phyloP scores from a whole-genome alignment of 2,113 vertebrate genomes.

The Seriola quinqueradiata region DNA sequence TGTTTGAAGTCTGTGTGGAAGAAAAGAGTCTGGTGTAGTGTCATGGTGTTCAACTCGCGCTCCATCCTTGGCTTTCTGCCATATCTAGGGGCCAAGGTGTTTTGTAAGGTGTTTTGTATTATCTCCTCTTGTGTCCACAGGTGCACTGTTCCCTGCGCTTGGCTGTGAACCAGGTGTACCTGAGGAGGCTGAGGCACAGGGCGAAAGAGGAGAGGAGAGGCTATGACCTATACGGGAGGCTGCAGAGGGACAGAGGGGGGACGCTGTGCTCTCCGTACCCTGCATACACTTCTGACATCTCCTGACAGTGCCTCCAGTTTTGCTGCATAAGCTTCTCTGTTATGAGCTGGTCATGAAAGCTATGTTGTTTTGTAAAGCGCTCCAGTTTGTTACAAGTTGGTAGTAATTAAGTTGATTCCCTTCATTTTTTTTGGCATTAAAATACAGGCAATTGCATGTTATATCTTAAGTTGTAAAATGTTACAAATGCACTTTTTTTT shows the following conservation, averaged over 20 bases:
- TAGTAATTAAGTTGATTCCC: slow-evolving; percentile 4
- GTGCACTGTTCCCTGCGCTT: slow-evolving; percentile 83
- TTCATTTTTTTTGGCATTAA: slow-evolving; percentile 23
- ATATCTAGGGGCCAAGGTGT: slow-evolving; percentile 41
- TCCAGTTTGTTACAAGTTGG: not conserved
- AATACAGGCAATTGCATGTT: not conserved
- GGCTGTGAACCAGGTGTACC: slow-evolving; percentile 76
- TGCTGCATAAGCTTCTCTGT: not conserved
- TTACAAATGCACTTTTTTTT: slow-evolving; percentile 6
- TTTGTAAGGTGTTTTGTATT: slow-evolving; percentile 74
- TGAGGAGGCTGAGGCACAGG: slow-evolving; percentile 66
- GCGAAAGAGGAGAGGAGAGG: slow-evolving; percentile 55
- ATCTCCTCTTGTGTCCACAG: slow-evolving; percentile 77
- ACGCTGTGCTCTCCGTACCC: slow-evolving; percentile 74
- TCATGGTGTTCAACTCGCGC: slow-evolving; percentile 10
- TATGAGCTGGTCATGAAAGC: slow-evolving; percentile 7
- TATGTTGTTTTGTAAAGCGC: not conserved
- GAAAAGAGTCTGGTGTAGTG: not conserved
- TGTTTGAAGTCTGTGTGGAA: slow-evolving; percentile 19
- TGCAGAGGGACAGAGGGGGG: slow-evolving; percentile 70
- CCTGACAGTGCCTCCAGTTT: slow-evolving; percentile 23
- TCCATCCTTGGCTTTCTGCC: slow-evolving; percentile 42
- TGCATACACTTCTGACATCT: slow-evolving; percentile 39
- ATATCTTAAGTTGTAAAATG: slow-evolving; percentile 9
- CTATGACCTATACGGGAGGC: slow-evolving; percentile 65